These are phyloP conservation scores for Lepisosteus osseus DNA, from an alignment of 2,113 vertebrate genomes.

Conservation along the genomic window DNA sequence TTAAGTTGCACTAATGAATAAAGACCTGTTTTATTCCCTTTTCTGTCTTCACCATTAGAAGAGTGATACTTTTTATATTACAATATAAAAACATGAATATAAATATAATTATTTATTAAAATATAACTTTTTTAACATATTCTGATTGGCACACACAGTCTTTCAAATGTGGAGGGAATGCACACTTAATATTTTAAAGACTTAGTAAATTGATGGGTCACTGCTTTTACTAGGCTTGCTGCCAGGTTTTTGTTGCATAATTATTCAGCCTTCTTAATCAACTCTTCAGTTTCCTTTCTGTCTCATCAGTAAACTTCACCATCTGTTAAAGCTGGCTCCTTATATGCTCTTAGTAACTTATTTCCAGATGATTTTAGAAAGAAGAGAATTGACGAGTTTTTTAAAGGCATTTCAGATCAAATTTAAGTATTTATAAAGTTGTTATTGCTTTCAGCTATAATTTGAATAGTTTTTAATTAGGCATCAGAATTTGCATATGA, in stretches of 20 bases:
- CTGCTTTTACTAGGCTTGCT: slow-evolving; percentile 27
- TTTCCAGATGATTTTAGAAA: slow-evolving; percentile 24
- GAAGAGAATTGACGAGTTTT: slow-evolving; percentile 13
- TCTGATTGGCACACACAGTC: not conserved
- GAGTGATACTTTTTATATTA: too few species aligned
- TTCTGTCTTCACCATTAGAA: too few species aligned
- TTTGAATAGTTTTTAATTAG: too few species aligned
- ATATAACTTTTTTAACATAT: not conserved
- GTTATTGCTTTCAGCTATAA: not conserved
- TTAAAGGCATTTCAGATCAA: slow-evolving; percentile 23
- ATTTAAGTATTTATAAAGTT: slow-evolving; percentile 25
- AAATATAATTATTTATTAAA: not conserved
- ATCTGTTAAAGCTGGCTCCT: slow-evolving; percentile 41
- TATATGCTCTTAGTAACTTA: slow-evolving; percentile 31
- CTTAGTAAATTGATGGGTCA: slow-evolving; percentile 26
- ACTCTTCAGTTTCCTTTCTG: slow-evolving; percentile 15
- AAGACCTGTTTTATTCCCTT: too few species aligned
- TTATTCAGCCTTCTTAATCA: slow-evolving; percentile 34
- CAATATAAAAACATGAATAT: not conserved
- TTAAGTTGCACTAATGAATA: too few species aligned
- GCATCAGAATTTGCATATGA: too few species aligned
- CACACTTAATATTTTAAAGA: slow-evolving; percentile 27
- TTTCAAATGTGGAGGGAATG: slow-evolving; percentile 15
- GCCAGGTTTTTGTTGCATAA: slow-evolving; percentile 32
- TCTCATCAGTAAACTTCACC: slow-evolving; percentile 27